Conservation (phyloP, 2,888 invertebrate genomes). For the Himalopsyche anomala region DNA sequence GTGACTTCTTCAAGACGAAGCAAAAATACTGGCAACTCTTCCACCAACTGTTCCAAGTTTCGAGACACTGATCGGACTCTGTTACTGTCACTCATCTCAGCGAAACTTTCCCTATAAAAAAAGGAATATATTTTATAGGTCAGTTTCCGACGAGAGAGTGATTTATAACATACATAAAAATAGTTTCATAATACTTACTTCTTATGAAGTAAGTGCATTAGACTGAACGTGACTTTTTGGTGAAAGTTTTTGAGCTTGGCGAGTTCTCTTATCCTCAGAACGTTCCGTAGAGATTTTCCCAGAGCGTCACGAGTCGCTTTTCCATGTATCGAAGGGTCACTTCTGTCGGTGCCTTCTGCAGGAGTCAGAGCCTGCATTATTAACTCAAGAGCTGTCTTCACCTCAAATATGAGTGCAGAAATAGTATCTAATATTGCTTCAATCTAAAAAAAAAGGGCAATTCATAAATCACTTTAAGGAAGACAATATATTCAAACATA, state of each 20-base stretch:
- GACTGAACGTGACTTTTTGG: slow-evolving; percentile 76
- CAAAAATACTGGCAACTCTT: slow-evolving; percentile 80
- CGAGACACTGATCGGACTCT: slow-evolving; percentile 79
- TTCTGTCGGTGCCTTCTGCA: slow-evolving; percentile 64
- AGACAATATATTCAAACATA: background rate
- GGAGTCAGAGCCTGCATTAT: slow-evolving; percentile 74
- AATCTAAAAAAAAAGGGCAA: slow-evolving; percentile 73
- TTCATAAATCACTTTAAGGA: background rate
- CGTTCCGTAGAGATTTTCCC: slow-evolving; percentile 67
- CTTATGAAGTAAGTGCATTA: slow-evolving; percentile 76
- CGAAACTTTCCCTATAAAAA: slow-evolving; percentile 77
- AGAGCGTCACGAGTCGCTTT: slow-evolving; percentile 67
- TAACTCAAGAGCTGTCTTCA: slow-evolving; percentile 76
- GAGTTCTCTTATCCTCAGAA: slow-evolving; percentile 77
- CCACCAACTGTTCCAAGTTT: slow-evolving; percentile 79
- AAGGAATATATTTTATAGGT: slow-evolving; percentile 46
- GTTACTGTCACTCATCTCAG: slow-evolving; percentile 78
- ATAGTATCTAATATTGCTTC: slow-evolving; percentile 79
- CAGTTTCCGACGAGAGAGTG: background rate
- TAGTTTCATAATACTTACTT: slow-evolving; percentile 71
- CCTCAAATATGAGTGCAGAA: slow-evolving; percentile 66
- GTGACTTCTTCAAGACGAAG: slow-evolving; percentile 79
- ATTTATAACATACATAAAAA: background rate
- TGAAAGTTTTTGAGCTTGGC: slow-evolving; percentile 77
- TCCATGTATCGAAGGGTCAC: slow-evolving; percentile 63